These are phyloP conservation scores for Bursaphelenchus mucronatus DNA, from an alignment of 1,140 invertebrate species.

Conservation along the genomic window DNA sequence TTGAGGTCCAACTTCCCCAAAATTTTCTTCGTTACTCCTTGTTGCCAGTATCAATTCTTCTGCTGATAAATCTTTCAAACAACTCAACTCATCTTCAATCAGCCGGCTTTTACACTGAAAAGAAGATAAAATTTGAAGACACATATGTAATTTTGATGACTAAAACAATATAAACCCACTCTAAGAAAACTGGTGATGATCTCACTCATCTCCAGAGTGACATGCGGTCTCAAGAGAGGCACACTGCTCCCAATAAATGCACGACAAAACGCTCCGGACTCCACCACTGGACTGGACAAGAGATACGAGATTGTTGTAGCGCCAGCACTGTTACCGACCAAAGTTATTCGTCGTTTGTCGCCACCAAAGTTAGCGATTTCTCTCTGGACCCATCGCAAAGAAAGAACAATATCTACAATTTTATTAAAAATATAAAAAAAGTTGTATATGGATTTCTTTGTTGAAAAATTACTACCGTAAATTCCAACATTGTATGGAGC, in stretches of 20 bases:
- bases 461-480: constrained; percentile 28
- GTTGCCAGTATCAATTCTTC: too few species aligned
- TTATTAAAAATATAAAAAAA: constrained; percentile 45
- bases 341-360: constrained; percentile 69
- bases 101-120: too few species aligned
- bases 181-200: not conserved
- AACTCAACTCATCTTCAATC: not conserved
- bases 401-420: constrained; percentile 75
- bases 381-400: constrained; percentile 80
- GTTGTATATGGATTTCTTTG: not conserved
- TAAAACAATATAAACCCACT: constrained; percentile 4
- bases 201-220: not conserved
- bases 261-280: not conserved
- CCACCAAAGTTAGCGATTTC: constrained; percentile 79
- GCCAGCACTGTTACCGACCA: constrained; percentile 88
- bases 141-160: not conserved
- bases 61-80: not conserved
- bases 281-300: constrained; percentile 7
- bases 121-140: not conserved
- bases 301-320: constrained; percentile 66
- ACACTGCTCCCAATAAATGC: constrained; percentile 4
- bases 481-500: constrained; percentile 48
- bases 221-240: not conserved
- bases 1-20: constrained; percentile 1
- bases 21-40: too few species aligned